Evolutionary conservation across 2,113 vertebrate genomes (phyloP).

Genomic region (Leptosomus discolor): DNA sequence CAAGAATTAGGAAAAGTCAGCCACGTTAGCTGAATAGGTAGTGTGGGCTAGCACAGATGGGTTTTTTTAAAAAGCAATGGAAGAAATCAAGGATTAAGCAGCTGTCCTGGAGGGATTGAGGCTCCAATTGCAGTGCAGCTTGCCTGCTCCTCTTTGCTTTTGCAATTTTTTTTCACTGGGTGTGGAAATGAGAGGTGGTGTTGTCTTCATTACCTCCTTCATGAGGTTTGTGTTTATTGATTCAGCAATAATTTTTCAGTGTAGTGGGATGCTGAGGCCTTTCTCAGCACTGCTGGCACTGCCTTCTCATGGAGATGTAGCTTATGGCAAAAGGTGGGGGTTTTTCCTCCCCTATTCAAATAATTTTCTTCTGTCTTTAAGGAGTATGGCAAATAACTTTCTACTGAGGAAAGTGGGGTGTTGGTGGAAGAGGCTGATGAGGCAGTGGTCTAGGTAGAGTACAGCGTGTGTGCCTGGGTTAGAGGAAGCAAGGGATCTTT

Average conservation of each 20-base stretch:
- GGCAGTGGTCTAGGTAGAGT: too few relatives aligned
- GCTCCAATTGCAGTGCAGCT: background rate
- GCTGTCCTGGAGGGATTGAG: background rate
- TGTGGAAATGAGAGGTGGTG: background rate
- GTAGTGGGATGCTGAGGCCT: background rate
- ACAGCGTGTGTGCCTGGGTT: rapidly evolving
- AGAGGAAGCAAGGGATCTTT: background rate
- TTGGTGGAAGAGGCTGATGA: background rate
- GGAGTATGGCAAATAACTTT: background rate
- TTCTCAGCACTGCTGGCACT: background rate
- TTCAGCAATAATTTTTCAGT: background rate
- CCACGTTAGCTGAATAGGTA: background rate
- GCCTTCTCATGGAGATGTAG: background rate
- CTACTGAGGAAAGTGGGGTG: background rate
- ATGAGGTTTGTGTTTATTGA: background rate
- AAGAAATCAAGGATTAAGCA: background rate
- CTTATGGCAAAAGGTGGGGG: background rate
- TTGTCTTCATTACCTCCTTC: background rate
- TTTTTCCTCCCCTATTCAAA: background rate
- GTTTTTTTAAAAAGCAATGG: background rate
- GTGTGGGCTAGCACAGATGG: background rate
- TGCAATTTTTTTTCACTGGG: background rate
- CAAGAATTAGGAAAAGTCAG: background rate
- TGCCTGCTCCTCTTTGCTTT: background rate
- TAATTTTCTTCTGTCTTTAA: background rate